These are phyloP conservation scores for Leucophenga maculata DNA, from an alignment of 2,888 invertebrate genomes.

Conservation along the genomic window DNA sequence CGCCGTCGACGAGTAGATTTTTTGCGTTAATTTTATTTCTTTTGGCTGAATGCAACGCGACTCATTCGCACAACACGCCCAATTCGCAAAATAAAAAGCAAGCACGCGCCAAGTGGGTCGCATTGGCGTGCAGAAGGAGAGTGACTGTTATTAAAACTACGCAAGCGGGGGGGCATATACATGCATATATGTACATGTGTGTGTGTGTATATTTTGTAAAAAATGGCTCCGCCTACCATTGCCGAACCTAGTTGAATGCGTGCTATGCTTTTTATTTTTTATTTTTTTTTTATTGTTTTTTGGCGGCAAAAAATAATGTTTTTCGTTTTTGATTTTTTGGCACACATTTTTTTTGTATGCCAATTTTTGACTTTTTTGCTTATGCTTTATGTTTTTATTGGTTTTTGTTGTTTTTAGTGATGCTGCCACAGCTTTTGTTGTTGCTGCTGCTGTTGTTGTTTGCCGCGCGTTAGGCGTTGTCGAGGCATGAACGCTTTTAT, in stretches of 20 bases:
- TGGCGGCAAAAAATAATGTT: constrained; percentile 43
- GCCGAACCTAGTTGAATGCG: constrained; percentile 4
- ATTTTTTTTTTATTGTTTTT: constrained; percentile 56
- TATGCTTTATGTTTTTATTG: constrained; percentile 4
- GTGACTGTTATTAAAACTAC: too few relatives aligned
- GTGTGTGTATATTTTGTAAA: too few relatives aligned
- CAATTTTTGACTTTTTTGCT: constrained; percentile 19
- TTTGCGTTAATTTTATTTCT: too few relatives aligned
- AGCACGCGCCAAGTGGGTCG: too few relatives aligned
- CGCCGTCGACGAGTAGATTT: too few relatives aligned
- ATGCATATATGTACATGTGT: too few relatives aligned
- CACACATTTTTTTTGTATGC: constrained; percentile 8
- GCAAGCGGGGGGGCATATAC: too few relatives aligned
- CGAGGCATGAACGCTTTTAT: constrained; percentile 11
- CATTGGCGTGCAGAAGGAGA: too few relatives aligned
- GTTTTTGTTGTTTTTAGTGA: constrained; percentile 1
- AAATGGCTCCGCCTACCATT: constrained; percentile 6
- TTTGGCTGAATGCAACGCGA: too few relatives aligned
- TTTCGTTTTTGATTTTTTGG: neutral
- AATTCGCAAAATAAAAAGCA: too few relatives aligned
- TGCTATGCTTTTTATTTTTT: neutral
- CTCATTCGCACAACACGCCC: too few relatives aligned
- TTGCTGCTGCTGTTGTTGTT: neutral
- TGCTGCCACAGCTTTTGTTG: neutral
- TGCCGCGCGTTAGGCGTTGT: constrained; percentile 23